Percentiles rank a stretch among this genome's conserved stretches.
Evolutionary conservation across 2,888 invertebrate genomes (phyloP).

Genomic region (Synanthedon tipuliformis): DNA sequence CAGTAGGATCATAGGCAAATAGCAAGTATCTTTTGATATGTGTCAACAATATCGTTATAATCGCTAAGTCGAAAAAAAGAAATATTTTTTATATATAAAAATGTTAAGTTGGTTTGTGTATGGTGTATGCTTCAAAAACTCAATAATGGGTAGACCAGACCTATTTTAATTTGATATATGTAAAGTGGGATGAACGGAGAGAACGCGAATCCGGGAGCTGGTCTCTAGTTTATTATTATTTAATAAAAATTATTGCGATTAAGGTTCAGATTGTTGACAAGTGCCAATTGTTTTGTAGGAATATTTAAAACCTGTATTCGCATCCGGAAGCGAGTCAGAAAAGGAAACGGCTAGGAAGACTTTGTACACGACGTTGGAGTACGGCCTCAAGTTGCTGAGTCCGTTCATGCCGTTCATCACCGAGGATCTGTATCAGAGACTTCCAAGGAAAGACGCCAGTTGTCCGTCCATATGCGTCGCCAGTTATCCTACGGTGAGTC

Average conservation of each 20-base stretch:
- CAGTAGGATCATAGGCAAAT: no score
- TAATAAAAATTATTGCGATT: no score
- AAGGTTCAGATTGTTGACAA: neutral
- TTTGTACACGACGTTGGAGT: constrained; percentile 85
- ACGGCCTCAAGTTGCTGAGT: constrained; percentile 86
- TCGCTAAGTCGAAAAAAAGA: no score
- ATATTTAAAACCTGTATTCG: constrained; percentile 88
- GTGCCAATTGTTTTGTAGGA: constrained; percentile 67
- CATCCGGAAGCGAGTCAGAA: constrained; percentile 63
- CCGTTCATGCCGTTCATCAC: constrained; percentile 99
- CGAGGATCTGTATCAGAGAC: constrained; percentile 93
- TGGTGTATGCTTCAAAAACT: no score
- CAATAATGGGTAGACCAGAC: no score
- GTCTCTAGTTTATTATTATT: no score
- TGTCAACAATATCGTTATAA: no score
- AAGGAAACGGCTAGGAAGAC: constrained; percentile 77
- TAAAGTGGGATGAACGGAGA: no score
- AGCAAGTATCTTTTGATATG: no score
- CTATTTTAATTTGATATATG: no score
- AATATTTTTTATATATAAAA: no score
- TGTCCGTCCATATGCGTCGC: constrained; percentile 90
- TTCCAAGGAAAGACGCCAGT: constrained; percentile 74
- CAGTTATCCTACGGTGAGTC: constrained; percentile 77
- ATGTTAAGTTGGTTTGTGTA: neutral
- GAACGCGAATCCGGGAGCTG: no score